Evolutionary conservation across 2,888 invertebrate species (phyloP), one percentile per base, ranked within the genome.

Genomic region (Lasioglossum morio): DNA sequence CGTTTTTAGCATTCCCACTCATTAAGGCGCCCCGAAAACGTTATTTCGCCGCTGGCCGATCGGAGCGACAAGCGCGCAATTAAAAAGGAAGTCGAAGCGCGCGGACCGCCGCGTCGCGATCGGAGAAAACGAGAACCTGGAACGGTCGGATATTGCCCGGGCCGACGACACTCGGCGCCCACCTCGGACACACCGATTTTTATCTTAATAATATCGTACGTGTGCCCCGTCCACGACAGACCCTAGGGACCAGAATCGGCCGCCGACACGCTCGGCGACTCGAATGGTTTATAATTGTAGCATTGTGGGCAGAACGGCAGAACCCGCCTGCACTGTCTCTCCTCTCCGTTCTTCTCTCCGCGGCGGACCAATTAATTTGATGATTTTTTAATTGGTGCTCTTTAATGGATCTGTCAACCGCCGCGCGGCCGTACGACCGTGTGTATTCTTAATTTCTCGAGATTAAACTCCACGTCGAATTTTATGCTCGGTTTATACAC

Each of bases 261-360:
- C 85, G 80, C 82, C 89, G 89, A 90, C 93, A 93, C 72, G 86
- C 87, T 81, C 87, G 85, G 88, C 87, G 87, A 88, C 88, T 88
- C 92, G 92, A 93, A 94, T 94, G 92, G 92, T 93, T 94, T 92
- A 92, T 92, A 94, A 94, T 92, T 93, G 92, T 90, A 86, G 46
- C 91, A 93, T 92, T 92, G 93, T 93, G 93, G 92, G 92, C 91
- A 91, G 90, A 90, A 92, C 91, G 92, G 83, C 90, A 89, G 92
- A 93, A 92, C 91, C 53, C n/a, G 34, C 34, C 37, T 30, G 27
- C 53, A 66, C 46, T 43, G 8, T 72, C 12, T 37, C 34, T 66
- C 37, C 43, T 30, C 12, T 46, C 46, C 14, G 16, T 63, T 63
- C 30, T 7, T 30, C 30, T 63, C 63, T 63, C 3, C 34, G 12